Evolutionary conservation across 2,113 vertebrate species (phyloP).

Genomic region (Ptychochromis oligacanthus): DNA sequence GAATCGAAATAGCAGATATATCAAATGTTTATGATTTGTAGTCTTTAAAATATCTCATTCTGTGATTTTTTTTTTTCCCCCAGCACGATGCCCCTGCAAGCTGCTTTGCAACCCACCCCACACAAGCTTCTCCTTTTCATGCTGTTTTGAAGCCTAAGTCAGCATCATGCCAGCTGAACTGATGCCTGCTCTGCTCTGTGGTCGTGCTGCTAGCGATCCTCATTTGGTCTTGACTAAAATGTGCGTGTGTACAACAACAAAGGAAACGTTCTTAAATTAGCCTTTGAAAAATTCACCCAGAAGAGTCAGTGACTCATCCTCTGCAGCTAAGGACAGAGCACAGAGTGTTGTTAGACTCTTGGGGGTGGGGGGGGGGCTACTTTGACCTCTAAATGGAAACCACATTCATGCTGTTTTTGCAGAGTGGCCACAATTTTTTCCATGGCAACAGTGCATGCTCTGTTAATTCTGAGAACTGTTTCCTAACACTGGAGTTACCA

Average conservation of each 20-base stretch:
- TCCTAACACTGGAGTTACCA: slow-evolving; percentile 31
- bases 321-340: neutral
- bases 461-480: slow-evolving; percentile 38
- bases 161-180: neutral
- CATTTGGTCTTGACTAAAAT: neutral
- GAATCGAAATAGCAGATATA: neutral
- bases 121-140: neutral
- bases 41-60: neutral
- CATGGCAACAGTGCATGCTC: slow-evolving; percentile 51
- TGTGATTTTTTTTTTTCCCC: neutral
- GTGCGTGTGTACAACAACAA: neutral
- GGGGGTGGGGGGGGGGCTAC: slow-evolving; percentile 12
- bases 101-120: neutral
- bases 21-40: neutral
- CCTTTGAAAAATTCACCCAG: neutral
- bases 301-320: neutral
- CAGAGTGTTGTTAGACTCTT: neutral
- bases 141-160: neutral
- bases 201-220: neutral
- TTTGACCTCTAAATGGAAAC: slow-evolving; percentile 41
- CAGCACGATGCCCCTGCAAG: neutral
- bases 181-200: neutral
- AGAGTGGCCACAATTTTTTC: slow-evolving; percentile 46
- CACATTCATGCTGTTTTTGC: slow-evolving; percentile 33
- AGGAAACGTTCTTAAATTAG: neutral